Conservation (phyloP, 92 coral and sea anemone species). For the Paragorgia papillata region DNA sequence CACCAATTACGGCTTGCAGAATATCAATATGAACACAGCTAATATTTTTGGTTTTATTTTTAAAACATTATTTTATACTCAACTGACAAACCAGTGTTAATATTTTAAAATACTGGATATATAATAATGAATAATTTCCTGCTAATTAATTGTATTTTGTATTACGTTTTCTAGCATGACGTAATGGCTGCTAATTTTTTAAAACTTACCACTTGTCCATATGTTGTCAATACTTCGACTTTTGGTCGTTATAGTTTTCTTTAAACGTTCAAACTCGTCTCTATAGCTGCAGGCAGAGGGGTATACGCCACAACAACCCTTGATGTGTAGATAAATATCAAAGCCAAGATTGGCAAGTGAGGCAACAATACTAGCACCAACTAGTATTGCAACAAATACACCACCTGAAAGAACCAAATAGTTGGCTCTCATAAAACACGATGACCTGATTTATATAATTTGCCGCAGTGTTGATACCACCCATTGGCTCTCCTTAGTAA, state of each 20-base stretch:
- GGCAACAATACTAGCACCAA: constrained; percentile 46
- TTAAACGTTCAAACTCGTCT: constrained; percentile 29
- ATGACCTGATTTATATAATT: neutral
- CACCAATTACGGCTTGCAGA: no score
- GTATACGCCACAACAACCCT: constrained; percentile 58
- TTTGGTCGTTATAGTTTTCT: constrained; percentile 22
- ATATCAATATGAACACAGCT: no score
- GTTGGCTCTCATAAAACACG: neutral
- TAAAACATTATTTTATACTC: no score
- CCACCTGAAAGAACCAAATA: constrained; percentile 32
- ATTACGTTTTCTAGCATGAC: no score
- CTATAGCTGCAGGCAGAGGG: constrained; percentile 47
- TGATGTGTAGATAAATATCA: constrained; percentile 51
- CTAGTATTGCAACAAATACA: constrained; percentile 19
- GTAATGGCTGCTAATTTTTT: no score
- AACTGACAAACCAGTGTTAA: no score
- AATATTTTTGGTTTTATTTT: no score
- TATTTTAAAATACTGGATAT: no score
- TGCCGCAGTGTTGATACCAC: no score
- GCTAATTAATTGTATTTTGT: no score
- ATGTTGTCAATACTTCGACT: constrained; percentile 47
- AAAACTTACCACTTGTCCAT: constrained; percentile 32
- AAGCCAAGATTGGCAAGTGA: constrained; percentile 53
- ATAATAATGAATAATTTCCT: no score
- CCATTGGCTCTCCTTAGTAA: no score